Evolutionary conservation across 2,113 vertebrate species (phyloP).

Genomic region (Sapayoa aenigma): DNA sequence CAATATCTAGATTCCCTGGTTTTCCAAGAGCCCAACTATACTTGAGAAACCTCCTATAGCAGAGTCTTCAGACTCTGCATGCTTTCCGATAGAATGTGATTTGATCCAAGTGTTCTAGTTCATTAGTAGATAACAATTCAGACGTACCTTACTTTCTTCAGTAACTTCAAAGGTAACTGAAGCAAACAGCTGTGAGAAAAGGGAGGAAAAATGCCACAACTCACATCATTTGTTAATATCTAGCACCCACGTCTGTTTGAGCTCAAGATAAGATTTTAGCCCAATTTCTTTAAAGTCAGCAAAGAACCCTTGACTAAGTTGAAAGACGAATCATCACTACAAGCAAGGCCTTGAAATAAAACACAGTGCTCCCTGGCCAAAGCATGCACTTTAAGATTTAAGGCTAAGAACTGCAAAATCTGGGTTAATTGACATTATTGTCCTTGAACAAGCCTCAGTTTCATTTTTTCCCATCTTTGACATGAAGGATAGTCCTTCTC

Average conservation of each 20-base stretch:
- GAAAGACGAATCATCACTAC: background rate
- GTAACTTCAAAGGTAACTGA: constrained; percentile 88
- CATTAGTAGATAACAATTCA: background rate
- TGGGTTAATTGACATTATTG: background rate
- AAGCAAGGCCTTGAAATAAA: background rate
- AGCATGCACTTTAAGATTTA: background rate
- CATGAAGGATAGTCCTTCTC: background rate
- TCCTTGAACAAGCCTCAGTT: background rate
- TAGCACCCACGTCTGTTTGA: background rate
- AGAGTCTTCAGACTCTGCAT: background rate
- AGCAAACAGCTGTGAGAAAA: constrained; percentile 82
- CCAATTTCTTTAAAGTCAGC: background rate
- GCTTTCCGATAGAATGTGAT: background rate
- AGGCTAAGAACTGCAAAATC: background rate
- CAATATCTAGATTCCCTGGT: background rate
- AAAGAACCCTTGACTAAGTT: background rate
- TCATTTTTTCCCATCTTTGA: background rate
- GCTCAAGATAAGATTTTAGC: background rate
- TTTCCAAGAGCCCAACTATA: background rate
- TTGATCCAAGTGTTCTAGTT: background rate
- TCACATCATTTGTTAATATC: background rate
- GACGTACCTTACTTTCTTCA: constrained; percentile 87
- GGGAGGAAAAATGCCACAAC: background rate
- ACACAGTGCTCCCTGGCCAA: background rate
- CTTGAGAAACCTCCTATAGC: background rate